phyloP scores from a whole-genome alignment of 1,140 invertebrate species.

The Globodera rostochiensis region DNA sequence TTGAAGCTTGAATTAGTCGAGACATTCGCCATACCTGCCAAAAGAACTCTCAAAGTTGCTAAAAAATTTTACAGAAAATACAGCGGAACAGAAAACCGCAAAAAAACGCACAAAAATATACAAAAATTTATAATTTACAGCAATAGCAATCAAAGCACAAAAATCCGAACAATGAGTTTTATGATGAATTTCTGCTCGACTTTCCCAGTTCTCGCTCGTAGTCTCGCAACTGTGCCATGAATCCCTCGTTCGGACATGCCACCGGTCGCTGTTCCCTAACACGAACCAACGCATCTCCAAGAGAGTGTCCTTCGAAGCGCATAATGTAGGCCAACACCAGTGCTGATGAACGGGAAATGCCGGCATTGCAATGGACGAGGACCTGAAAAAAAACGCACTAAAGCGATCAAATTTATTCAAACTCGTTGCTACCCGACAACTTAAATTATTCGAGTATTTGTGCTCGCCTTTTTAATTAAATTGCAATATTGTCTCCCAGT shows the following conservation, averaged over 20 bases:
- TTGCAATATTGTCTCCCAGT: too few species aligned
- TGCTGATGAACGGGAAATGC: slow-evolving; percentile 81
- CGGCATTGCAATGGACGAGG: slow-evolving; percentile 87
- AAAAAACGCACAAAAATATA: background rate
- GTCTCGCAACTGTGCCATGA: slow-evolving; percentile 12
- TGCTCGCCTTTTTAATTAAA: too few species aligned
- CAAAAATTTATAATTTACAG: background rate
- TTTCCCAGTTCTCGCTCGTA: slow-evolving; percentile 9
- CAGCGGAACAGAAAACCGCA: background rate
- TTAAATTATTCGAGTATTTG: too few species aligned
- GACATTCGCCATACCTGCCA: background rate
- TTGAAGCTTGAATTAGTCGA: background rate
- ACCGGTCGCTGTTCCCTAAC: slow-evolving; percentile 65
- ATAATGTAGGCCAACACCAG: slow-evolving; percentile 83
- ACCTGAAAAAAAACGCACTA: slow-evolving; percentile 68
- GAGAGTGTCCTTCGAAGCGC: slow-evolving; percentile 71
- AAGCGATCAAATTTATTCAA: too few species aligned
- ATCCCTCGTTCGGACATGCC: slow-evolving; percentile 25
- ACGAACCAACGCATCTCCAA: slow-evolving; percentile 74
- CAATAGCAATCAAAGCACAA: too few species aligned
- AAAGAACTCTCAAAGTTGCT: background rate
- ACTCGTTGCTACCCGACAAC: too few species aligned
- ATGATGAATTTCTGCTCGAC: background rate
- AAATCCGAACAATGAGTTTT: background rate
- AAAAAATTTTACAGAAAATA: background rate